Evolutionary conservation across 2,797 vertebrate species (phyloP), one percentile per base, ranked within the genome.

Genomic region (Hydrocynus forskahlii): DNA sequence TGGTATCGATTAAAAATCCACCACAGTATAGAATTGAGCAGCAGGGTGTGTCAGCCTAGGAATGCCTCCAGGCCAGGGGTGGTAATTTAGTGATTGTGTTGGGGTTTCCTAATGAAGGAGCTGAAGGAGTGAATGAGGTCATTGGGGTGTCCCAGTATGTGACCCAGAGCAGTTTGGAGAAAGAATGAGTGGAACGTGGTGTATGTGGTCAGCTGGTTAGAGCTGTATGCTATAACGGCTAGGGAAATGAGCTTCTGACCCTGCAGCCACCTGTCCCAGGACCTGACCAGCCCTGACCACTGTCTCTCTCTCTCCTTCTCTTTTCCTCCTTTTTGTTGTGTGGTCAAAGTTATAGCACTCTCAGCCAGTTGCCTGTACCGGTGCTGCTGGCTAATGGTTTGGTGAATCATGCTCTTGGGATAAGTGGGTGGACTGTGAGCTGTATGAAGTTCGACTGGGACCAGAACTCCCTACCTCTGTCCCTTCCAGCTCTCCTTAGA

Each of bases 261-360:
- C 71, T 75, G 64, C 25, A 63, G 81, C 68, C 81, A 79, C 76
- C 71, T 80, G 66, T 66, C 62, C 66, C 45, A 75, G 25, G 4
- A 13, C 59, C 55, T 62, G 78, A 72, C 60, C 55, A 66, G 43
- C 55, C 50, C 10, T 76, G 60, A 80, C 45, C 5, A 80, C 43
- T 71, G 7, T 75, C 16, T 40, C 21, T 35, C 35, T 35, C 2
- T 35, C 35, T 35, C 35, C 4, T 35, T 35, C 35, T 59, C 40
- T 55, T 17, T 16, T 12, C 1, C 7, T 54, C 13, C 12, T 62
- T 12, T 35, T 43, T 63, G 43, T 69, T 45, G 7, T 69, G 17
- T 54, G 45, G 25, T 60, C 43, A 63, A 25, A 52, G 23, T 48
- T 45, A 9, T 48, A 69, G 29, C 54, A 60, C 13, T 10, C n/a